Base-by-base conservation (phyloP, 1,140 invertebrate genomes). In the Cherax quadricarinatus region DNA sequence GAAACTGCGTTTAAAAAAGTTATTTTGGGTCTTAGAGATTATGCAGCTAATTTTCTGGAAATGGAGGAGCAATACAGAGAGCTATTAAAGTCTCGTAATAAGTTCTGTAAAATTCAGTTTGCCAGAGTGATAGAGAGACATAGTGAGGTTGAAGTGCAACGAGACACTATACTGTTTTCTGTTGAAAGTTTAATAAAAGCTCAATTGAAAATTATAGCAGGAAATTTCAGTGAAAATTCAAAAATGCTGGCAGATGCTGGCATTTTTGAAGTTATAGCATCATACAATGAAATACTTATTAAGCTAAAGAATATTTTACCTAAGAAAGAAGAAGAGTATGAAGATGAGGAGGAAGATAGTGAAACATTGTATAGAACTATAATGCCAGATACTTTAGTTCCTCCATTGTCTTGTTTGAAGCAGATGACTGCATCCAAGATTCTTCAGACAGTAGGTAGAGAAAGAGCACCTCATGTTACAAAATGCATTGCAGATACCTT, bases 401-500 rank as follows among this genome's bases (percentile, higher is more conserved):
- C 93, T 66, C 89, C 88, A 51, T 51, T 86, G 48, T 93, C 92
- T 0, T 83, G 79, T 48, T 57, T 94, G 12, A 94, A 94, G 57
- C 89, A 90, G 66, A 93, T 94, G 60, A 94, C 93, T 16, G 93
- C 93, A 4, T 94, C 93, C 21, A 89, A 91, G 82, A 93, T 94
- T 80, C 86, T 94, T 60, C 93, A 94, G 84, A 91, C 82, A 24
- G 60, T 92, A n/a, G 93, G 89, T 4, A 80, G 86, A 81, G 93
- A 91, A 24, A 88, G 93, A 78, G 92, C 92, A 30, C 86, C 81
- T 9, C 62, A 88, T 41, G 93, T 94, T 0, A 94, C 92, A 48
- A 88, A 89, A 48, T 91, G 85, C 82, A 92, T 94, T 24, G 88
- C 92, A 12, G 91, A 89, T 62, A 89, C 93, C 21, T 73, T 94